Base-by-base conservation (phyloP, 1,140 invertebrate genomes). In the Aphelenchoides besseyi region DNA sequence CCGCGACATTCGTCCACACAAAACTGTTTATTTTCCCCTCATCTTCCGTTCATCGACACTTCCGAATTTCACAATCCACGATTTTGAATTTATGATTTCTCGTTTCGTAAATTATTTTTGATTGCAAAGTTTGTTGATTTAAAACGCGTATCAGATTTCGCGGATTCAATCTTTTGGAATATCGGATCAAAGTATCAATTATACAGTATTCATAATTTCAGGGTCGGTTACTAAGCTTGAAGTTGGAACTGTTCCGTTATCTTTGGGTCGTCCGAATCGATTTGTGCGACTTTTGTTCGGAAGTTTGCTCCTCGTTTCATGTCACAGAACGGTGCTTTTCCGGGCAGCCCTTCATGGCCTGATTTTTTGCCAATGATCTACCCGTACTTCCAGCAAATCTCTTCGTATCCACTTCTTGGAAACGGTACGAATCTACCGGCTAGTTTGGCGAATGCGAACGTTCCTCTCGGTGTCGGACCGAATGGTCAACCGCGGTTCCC, bases 281-380 rank as follows among this genome's bases (percentile, higher is more conserved):
- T 23, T 12, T 48, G n/a, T n/a, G n/a, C n/a, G n/a, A n/a, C n/a
- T 23, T 48, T 48, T 48, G 41, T 23, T 48, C 41, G 41, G 23
- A n/a, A n/a, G n/a, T n/a, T n/a, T n/a, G 41, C 41, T 23, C 12
- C 41, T 48, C 41, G 41, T 48, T 48, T 48, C 41, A 59, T 59
- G 55, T 5, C 55, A 8, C 55, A 8, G 23, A 59, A 59, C 55
- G 55, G 55, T 23, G 32, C 5, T 8, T 59, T 59, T 18, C 55
- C 55, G 5, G 55, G 12, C 5, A 59, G 18, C 23, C 5, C 55
- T 23, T 8, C 5, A 5, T 59, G 55, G 55, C 5, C 55, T 8
- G 55, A 59, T 33, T 59, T 59, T 23, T 33, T 18, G 55, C 55
- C 55, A 8, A 59, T 59, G 55, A 5, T 59, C 18, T 59, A 59